Percentiles rank a stretch among this genome's conserved stretches.
Conservation (phyloP, 2,888 invertebrate species). For the Agrotis segetum region DNA sequence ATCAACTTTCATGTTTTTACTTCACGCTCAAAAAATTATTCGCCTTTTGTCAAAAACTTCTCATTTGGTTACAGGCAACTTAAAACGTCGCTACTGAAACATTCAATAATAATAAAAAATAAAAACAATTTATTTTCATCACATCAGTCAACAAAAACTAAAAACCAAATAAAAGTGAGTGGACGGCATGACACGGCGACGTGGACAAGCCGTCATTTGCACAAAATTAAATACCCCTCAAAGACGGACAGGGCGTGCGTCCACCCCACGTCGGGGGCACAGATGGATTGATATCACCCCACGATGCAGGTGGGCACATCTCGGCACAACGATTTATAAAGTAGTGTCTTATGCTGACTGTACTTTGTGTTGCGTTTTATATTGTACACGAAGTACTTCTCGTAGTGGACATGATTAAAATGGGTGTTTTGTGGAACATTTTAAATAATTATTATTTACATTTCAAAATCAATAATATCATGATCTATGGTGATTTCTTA, state of each 20-base stretch:
- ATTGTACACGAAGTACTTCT: too few species aligned
- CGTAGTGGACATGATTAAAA: slow-evolving; percentile 17
- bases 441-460: too few species aligned
- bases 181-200: slow-evolving; percentile 57
- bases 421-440: background rate
- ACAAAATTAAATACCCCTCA: slow-evolving; percentile 88
- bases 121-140: slow-evolving; percentile 6
- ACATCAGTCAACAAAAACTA: slow-evolving; percentile 29
- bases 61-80: background rate
- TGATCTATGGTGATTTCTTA: too few species aligned
- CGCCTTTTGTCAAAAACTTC: background rate
- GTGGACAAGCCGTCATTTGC: slow-evolving; percentile 78
- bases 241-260: slow-evolving; percentile 78
- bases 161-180: slow-evolving; percentile 52
- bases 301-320: slow-evolving; percentile 87
- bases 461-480: too few species aligned
- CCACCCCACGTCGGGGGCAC: slow-evolving; percentile 70
- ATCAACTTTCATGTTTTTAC: slow-evolving; percentile 28
- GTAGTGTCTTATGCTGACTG: slow-evolving; percentile 73
- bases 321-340: slow-evolving; percentile 80
- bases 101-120: background rate
- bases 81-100: background rate
- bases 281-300: slow-evolving; percentile 89
- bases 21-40: background rate
- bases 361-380: slow-evolving; percentile 41